Evolutionary conservation across 2,888 invertebrate genomes (phyloP).

Genomic region (Dolichopus griseipennis): DNA sequence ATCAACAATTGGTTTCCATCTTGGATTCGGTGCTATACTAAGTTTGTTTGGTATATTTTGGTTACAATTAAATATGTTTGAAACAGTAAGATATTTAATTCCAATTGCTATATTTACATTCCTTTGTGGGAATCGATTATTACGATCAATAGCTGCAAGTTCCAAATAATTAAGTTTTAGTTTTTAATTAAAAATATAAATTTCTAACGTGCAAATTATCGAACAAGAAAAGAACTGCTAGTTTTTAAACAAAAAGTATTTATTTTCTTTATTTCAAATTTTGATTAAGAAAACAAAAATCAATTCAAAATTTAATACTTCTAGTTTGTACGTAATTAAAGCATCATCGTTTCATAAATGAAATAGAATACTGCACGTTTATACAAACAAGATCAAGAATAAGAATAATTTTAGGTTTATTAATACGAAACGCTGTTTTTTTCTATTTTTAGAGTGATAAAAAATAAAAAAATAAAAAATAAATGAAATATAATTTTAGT

Average conservation of each 20-base stretch:
- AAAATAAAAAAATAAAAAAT: too few relatives aligned
- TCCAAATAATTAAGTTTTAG: slow-evolving; percentile 17
- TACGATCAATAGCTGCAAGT: slow-evolving; percentile 62
- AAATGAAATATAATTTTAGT: too few relatives aligned
- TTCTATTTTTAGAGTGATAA: too few relatives aligned
- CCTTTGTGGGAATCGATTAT: slow-evolving; percentile 83
- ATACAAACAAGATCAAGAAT: not conserved
- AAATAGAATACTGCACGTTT: not conserved
- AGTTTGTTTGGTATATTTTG: slow-evolving; percentile 84
- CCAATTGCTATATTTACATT: slow-evolving; percentile 83
- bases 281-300: too few relatives aligned
- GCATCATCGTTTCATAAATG: not conserved
- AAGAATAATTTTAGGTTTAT: not conserved
- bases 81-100: slow-evolving; percentile 80
- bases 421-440: too few relatives aligned
- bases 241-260: not conserved
- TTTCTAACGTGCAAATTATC: not conserved
- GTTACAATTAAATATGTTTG: slow-evolving; percentile 92
- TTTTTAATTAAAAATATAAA: not conserved
- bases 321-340: not conserved
- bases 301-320: not conserved
- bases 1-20: slow-evolving; percentile 81
- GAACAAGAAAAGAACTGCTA: not conserved
- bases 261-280: not conserved
- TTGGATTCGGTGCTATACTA: slow-evolving; percentile 84